Conservation (phyloP, 2,888 invertebrate genomes). For the Cylloceria caligata region DNA sequence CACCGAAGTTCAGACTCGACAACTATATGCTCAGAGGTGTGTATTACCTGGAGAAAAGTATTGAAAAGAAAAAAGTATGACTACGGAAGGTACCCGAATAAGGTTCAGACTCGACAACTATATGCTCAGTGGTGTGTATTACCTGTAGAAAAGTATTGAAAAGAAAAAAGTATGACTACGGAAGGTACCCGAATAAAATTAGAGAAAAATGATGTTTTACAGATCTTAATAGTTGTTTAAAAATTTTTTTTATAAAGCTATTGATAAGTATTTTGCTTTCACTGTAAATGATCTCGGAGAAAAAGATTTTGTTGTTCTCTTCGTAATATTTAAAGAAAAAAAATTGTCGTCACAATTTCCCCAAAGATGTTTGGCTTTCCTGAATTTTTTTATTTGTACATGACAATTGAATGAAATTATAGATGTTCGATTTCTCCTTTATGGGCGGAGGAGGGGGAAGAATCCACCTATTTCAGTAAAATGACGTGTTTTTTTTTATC, state of each 20-base stretch:
- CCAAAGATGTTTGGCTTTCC: too few species aligned
- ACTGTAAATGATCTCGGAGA: too few species aligned
- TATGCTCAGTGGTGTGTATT: not conserved
- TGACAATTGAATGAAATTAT: too few species aligned
- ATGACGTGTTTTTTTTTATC: too few species aligned
- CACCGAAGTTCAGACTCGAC: not conserved
- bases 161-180: not conserved
- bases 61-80: not conserved
- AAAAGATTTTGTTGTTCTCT: too few species aligned
- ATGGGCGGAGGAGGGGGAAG: too few species aligned
- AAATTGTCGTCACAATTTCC: not conserved
- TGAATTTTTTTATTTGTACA: too few species aligned
- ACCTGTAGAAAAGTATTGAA: not conserved
- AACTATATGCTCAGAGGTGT: not conserved
- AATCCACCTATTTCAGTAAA: too few species aligned
- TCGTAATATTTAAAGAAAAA: not conserved
- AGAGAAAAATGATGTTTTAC: not conserved
- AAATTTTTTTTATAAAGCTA: not conserved
- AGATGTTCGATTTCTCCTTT: too few species aligned
- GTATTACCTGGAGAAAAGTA: not conserved
- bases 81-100: not conserved
- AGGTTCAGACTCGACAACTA: too few species aligned
- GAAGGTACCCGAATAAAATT: not conserved
- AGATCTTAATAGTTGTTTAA: not conserved
- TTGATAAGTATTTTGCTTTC: too few species aligned